phyloP scores from a whole-genome alignment of 2,888 invertebrate species.

The Caenorhabditis angaria region DNA sequence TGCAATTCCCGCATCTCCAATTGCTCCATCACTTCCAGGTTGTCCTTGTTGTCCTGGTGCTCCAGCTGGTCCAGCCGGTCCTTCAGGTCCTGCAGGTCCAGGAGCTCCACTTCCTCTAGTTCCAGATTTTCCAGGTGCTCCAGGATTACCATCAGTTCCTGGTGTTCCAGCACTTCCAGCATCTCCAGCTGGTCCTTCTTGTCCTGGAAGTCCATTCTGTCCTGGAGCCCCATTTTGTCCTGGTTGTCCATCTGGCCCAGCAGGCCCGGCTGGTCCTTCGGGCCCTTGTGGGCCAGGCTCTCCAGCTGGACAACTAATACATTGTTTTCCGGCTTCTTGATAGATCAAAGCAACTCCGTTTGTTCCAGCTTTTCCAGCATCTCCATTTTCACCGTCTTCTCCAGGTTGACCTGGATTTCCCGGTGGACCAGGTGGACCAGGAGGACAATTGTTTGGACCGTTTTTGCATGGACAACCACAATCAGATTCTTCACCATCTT shows the following conservation, averaged over 20 bases:
- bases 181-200: slow-evolving; percentile 48
- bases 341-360: slow-evolving; percentile 25
- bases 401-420: slow-evolving; percentile 45
- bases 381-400: slow-evolving; percentile 36
- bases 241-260: slow-evolving; percentile 45
- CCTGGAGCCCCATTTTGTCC: slow-evolving; percentile 50
- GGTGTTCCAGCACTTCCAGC: slow-evolving; percentile 47
- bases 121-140: slow-evolving; percentile 48
- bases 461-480: slow-evolving; percentile 19
- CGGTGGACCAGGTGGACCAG: slow-evolving; percentile 46
- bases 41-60: slow-evolving; percentile 46
- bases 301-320: slow-evolving; percentile 49
- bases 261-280: slow-evolving; percentile 46
- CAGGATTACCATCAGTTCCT: slow-evolving; percentile 49
- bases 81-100: slow-evolving; percentile 45
- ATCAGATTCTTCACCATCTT: slow-evolving; percentile 6
- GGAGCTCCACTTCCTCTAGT: slow-evolving; percentile 43
- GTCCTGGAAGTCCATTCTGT: slow-evolving; percentile 52
- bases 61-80: slow-evolving; percentile 45
- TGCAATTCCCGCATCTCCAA: slow-evolving; percentile 44
- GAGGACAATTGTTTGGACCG: slow-evolving; percentile 44
- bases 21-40: slow-evolving; percentile 44
- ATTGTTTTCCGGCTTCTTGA: slow-evolving; percentile 13
- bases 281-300: slow-evolving; percentile 48
- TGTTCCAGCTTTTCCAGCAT: slow-evolving; percentile 35